Percentiles rank a stretch among this genome's conserved stretches.
These are phyloP conservation scores for Agrilus planipennis DNA, from an alignment of 1,140 invertebrate genomes.

Conservation along the genomic window DNA sequence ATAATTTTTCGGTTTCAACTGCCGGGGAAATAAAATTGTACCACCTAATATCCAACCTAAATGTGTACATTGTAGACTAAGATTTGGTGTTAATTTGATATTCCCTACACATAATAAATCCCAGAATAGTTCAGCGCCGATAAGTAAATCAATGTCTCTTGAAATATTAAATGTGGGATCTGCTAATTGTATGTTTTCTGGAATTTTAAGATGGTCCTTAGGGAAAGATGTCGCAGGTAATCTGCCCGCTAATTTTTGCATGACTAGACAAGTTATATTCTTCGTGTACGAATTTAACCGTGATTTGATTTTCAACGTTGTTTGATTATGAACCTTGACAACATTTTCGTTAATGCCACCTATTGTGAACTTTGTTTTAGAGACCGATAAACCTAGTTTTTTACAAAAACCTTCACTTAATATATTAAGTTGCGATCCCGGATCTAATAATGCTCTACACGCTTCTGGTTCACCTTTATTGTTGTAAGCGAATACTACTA, in stretches of 20 bases:
- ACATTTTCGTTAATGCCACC: slow-evolving; percentile 1
- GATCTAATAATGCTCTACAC: slow-evolving; percentile 6
- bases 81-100: slow-evolving; percentile 7
- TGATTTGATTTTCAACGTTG: slow-evolving; percentile 2
- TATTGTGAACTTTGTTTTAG: not conserved
- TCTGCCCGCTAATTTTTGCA: slow-evolving; percentile 4
- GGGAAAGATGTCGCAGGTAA: not conserved
- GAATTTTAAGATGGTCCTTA: slow-evolving; percentile 3
- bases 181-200: slow-evolving; percentile 13
- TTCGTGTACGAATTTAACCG: not conserved
- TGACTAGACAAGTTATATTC: slow-evolving; percentile 3
- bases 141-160: slow-evolving; percentile 20
- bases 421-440: slow-evolving; percentile 6
- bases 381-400: slow-evolving; percentile 1
- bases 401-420: not conserved
- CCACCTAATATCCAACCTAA: slow-evolving; percentile 20
- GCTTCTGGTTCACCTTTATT: not conserved
- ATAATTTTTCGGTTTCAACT: slow-evolving; percentile 1
- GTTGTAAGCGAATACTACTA: not conserved
- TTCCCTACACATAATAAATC: slow-evolving; percentile 14
- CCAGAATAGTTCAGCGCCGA: slow-evolving; percentile 23
- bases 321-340: not conserved
- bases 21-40: too few relatives aligned
- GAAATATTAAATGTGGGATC: slow-evolving; percentile 21
- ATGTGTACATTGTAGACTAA: slow-evolving; percentile 16